Evolutionary conservation across 2,797 vertebrate species (phyloP).

Genomic region (Alauda arvensis): DNA sequence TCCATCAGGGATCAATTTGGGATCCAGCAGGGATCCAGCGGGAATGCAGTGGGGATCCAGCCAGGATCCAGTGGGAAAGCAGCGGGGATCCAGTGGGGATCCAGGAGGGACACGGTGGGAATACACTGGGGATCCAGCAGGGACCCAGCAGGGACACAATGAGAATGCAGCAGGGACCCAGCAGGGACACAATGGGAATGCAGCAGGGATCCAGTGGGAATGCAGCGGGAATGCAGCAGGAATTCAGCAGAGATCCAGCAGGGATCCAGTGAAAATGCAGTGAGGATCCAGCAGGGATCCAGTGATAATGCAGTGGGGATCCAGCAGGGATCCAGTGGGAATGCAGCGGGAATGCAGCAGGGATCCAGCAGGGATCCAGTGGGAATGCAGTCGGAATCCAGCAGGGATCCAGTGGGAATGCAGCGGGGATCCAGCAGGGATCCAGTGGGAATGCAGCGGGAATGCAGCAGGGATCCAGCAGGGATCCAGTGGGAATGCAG

Average conservation of each 20-base stretch:
- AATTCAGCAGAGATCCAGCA: accelerated
- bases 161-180: accelerated
- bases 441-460: too few species aligned
- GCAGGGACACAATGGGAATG: accelerated
- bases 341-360: accelerated
- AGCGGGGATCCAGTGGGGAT: accelerated
- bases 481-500: too few species aligned
- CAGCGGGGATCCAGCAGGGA: accelerated
- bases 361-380: too few species aligned
- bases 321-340: too few species aligned
- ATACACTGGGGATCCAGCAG: accelerated
- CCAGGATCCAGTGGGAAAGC: accelerated
- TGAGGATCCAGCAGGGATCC: accelerated
- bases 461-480: too few species aligned
- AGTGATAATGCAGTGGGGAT: accelerated
- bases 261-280: accelerated
- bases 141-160: accelerated
- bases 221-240: accelerated
- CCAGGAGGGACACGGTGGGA: accelerated
- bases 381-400: too few species aligned
- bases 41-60: accelerated
- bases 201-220: accelerated
- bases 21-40: accelerated
- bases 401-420: accelerated
- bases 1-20: accelerated